Conservation (phyloP, 2,113 vertebrate species). For the Osmerus mordax region DNA sequence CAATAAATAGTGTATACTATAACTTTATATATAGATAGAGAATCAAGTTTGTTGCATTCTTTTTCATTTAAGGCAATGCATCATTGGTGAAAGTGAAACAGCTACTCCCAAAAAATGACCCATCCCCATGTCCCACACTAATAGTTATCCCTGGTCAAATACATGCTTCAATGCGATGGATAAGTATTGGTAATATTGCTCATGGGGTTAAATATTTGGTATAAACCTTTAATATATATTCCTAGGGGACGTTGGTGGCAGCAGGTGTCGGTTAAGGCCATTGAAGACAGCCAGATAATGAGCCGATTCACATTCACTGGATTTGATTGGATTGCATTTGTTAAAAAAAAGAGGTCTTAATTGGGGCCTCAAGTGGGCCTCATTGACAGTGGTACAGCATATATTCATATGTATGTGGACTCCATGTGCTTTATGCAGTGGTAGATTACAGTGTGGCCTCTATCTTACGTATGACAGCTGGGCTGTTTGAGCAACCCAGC, state of each 20-base stretch:
- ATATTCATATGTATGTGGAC: slow-evolving; percentile 1
- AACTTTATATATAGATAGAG: slow-evolving; percentile 13
- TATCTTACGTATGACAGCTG: slow-evolving; percentile 33
- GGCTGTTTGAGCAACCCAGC: slow-evolving; percentile 21
- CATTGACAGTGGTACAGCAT: slow-evolving; percentile 33
- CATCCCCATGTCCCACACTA: slow-evolving; percentile 26
- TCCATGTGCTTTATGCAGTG: slow-evolving; percentile 31
- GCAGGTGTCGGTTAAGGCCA: slow-evolving; percentile 58
- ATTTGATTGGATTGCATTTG: slow-evolving; percentile 53
- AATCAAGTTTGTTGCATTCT: slow-evolving; percentile 23
- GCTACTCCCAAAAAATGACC: slow-evolving; percentile 23
- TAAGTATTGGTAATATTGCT: slow-evolving; percentile 45
- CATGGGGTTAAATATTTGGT: slow-evolving; percentile 35
- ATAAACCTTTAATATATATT: slow-evolving; percentile 28
- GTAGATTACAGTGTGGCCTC: slow-evolving; percentile 26
- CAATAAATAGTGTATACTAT: not conserved
- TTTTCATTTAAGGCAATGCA: slow-evolving; percentile 63
- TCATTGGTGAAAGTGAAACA: slow-evolving; percentile 27
- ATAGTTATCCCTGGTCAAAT: slow-evolving; percentile 39
- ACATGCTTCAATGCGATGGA: slow-evolving; percentile 24
- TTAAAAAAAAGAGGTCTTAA: slow-evolving; percentile 24
- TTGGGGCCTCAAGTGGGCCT: slow-evolving; percentile 24
- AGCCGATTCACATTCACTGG: slow-evolving; percentile 49
- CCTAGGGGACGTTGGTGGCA: slow-evolving; percentile 60
- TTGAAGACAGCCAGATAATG: slow-evolving; percentile 23